Percentiles rank a stretch among this genome's conserved stretches.
Evolutionary conservation across 2,888 invertebrate genomes (phyloP).

Genomic region (Neoascia interrupta): DNA sequence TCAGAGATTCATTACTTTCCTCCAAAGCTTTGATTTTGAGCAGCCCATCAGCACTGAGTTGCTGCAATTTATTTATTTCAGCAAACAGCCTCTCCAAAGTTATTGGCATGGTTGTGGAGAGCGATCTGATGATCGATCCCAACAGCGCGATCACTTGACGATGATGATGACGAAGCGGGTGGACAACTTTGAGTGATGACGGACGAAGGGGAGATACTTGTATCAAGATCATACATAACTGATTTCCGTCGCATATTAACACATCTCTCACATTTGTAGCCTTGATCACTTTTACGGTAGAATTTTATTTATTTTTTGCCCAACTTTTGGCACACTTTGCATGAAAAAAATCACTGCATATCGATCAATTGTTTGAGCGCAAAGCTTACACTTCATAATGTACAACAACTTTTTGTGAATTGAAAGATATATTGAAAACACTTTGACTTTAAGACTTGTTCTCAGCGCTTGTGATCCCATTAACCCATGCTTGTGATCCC

Average conservation of each 20-base stretch:
- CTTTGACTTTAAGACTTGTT: too few relatives aligned
- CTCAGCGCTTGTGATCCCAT: too few relatives aligned
- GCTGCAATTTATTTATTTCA: conserved; percentile 12
- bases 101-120: neutral
- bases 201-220: neutral
- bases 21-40: conserved; percentile 18
- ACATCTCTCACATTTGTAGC: conserved; percentile 17
- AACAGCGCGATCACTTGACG: neutral
- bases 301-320: conserved; percentile 7
- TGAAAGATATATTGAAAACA: too few relatives aligned
- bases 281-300: conserved; percentile 9
- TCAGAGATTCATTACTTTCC: neutral
- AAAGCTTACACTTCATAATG: conserved; percentile 9
- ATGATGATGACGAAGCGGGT: neutral
- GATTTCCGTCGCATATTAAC: neutral
- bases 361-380: neutral
- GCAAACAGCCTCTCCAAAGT: conserved; percentile 18
- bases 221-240: neutral
- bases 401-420: neutral
- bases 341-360: conserved; percentile 14
- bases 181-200: neutral
- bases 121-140: neutral
- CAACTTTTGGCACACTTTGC: conserved; percentile 13
- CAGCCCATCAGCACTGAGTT: conserved; percentile 10
- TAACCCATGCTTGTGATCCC: too few relatives aligned